Evolutionary conservation across 2,113 vertebrate species (phyloP).

Genomic region (Chaetodon trifascialis): DNA sequence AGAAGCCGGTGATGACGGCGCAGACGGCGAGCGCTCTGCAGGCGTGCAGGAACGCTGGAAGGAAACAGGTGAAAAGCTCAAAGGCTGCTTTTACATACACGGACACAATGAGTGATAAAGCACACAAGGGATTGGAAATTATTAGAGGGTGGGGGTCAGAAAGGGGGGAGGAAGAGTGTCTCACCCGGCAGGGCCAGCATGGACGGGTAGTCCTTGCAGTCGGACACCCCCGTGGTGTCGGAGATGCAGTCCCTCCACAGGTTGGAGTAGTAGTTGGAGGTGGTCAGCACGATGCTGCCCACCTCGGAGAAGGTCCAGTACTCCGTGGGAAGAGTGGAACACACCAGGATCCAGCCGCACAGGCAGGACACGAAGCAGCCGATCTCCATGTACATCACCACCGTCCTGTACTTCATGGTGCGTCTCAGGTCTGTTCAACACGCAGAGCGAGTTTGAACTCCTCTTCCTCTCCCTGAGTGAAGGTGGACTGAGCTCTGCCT

Average conservation of each 20-base stretch:
- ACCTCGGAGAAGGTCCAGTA: constrained; percentile 95
- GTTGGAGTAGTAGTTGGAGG: constrained; percentile 92
- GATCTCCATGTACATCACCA: constrained; percentile 88
- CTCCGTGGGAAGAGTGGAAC: constrained; percentile 92
- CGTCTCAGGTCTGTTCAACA: neutral
- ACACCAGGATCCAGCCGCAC: constrained; percentile 92
- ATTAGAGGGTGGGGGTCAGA: too few relatives aligned
- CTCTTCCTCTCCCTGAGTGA: neutral
- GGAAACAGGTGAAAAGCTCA: neutral
- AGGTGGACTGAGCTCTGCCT: constrained; percentile 4
- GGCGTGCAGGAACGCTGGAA: constrained; percentile 91
- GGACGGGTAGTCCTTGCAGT: constrained; percentile 95
- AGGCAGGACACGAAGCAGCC: constrained; percentile 89
- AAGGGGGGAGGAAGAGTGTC: constrained; percentile 29
- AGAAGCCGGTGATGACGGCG: constrained; percentile 93
- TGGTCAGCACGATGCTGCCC: constrained; percentile 90
- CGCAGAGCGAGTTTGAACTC: neutral
- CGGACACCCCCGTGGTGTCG: constrained; percentile 93
- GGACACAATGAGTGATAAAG: too few relatives aligned
- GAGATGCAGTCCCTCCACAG: constrained; percentile 95
- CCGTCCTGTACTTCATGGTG: constrained; percentile 76
- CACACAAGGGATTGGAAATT: too few relatives aligned
- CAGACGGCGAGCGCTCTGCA: constrained; percentile 92
- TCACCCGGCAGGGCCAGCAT: constrained; percentile 93
- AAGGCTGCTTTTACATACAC: too few relatives aligned